phyloP scores from a whole-genome alignment of 2,888 invertebrate species.

The Scelioninae gen. 1 region DNA sequence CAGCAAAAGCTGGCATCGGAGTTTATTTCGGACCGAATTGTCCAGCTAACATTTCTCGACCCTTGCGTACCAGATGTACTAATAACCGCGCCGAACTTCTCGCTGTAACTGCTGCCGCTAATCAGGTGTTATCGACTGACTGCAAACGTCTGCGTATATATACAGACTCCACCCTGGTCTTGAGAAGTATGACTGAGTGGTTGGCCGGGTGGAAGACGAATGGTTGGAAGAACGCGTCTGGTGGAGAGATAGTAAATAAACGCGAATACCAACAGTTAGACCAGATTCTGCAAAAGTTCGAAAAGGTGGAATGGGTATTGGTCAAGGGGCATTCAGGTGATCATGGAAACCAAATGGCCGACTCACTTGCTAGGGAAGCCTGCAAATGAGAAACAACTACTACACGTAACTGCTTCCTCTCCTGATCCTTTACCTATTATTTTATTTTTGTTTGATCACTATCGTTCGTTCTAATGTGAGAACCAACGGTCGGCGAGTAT shows the following conservation, averaged over 20 bases:
- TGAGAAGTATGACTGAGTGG: background rate
- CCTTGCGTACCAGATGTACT: background rate
- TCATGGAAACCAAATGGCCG: background rate
- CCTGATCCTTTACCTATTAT: too few relatives aligned
- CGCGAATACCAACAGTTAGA: background rate
- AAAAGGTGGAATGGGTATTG: background rate
- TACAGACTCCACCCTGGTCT: background rate
- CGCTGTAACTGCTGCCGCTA: background rate
- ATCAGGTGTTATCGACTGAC: background rate
- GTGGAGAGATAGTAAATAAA: background rate
- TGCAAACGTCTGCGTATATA: background rate
- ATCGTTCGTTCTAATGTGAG: too few relatives aligned
- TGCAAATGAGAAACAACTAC: background rate
- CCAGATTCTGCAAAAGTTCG: background rate
- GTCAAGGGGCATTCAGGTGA: background rate
- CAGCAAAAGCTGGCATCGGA: background rate
- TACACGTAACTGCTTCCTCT: too few relatives aligned
- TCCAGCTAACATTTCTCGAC: constrained; percentile 2
- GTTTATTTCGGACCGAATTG: constrained; percentile 5
- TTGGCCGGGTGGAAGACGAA: background rate
- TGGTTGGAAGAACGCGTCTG: background rate
- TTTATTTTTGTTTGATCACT: too few relatives aligned
- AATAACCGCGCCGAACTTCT: constrained; percentile 1
- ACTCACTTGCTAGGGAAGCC: background rate
- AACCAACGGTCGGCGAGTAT: too few relatives aligned